phyloP scores from a whole-genome alignment of 2,888 invertebrate genomes.

The Agelastica alni region DNA sequence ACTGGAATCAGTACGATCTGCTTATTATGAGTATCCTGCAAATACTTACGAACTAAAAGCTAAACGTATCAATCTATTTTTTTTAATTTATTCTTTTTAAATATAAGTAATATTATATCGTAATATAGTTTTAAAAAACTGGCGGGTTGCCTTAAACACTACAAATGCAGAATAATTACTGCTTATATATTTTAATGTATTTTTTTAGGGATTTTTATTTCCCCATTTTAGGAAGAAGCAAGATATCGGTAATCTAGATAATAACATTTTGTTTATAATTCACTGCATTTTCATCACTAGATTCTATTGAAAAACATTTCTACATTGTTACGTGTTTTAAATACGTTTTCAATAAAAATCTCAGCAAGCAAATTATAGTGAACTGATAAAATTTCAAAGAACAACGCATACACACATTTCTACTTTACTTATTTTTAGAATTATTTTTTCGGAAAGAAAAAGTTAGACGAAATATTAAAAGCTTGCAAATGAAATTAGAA shows the following conservation, averaged over 20 bases:
- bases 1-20: conserved; percentile 54
- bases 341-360: too few species aligned
- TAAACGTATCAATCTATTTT: conserved; percentile 43
- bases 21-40: conserved; percentile 48
- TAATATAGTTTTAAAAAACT: conserved; percentile 51
- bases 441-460: too few species aligned
- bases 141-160: conserved; percentile 51
- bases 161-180: conserved; percentile 40
- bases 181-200: conserved; percentile 27
- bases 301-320: conserved; percentile 21
- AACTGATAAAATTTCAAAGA: too few species aligned
- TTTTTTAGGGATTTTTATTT: conserved; percentile 40
- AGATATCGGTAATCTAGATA: conserved; percentile 38
- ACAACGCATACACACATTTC: too few species aligned
- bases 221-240: conserved; percentile 51
- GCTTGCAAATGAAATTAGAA: too few species aligned
- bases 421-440: too few species aligned
- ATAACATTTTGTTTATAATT: conserved; percentile 35
- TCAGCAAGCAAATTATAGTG: too few species aligned
- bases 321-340: too few species aligned
- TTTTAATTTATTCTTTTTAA: conserved; percentile 27
- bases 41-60: conserved; percentile 51
- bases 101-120: conserved; percentile 41
- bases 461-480: too few species aligned
- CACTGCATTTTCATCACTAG: conserved; percentile 33